Evolutionary conservation across 2,797 vertebrate genomes (phyloP).

Genomic region (Muraenolepis orangiensis): DNA sequence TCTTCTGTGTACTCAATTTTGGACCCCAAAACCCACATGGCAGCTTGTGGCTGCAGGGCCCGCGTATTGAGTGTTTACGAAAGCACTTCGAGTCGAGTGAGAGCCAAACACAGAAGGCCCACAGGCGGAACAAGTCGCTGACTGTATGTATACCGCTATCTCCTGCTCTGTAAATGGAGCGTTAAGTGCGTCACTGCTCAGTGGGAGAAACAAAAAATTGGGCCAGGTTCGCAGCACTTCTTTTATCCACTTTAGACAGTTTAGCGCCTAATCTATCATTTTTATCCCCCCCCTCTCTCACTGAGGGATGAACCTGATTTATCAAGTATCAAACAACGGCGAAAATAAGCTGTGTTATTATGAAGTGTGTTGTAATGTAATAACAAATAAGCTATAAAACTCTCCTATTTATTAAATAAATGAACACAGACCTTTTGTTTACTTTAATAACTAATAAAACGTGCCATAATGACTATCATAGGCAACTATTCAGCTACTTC

Average conservation of each 20-base stretch:
- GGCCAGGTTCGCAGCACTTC: too few species aligned
- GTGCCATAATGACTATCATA: too few species aligned
- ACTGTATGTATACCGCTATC: neutral
- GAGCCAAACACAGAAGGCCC: conserved; percentile 10
- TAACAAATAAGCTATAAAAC: too few species aligned
- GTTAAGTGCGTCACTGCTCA: neutral
- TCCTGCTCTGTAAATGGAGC: neutral
- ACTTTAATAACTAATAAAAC: neutral
- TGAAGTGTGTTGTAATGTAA: neutral
- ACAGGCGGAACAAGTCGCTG: neutral
- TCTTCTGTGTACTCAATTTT: too few species aligned
- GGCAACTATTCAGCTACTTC: neutral
- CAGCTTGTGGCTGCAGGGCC: neutral
- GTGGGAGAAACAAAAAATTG: neutral
- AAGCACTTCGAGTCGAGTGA: conserved; percentile 9
- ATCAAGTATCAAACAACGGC: neutral
- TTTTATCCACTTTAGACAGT: too few species aligned
- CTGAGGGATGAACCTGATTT: neutral
- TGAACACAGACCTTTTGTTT: neutral
- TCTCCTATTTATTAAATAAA: too few species aligned
- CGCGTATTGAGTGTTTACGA: conserved; percentile 20
- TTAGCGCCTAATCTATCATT: neutral
- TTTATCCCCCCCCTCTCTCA: neutral
- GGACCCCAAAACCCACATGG: too few species aligned
- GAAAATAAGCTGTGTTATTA: neutral